Evolutionary conservation across 2,797 vertebrate genomes (phyloP).

Genomic region (Rhabdomys pumilio): DNA sequence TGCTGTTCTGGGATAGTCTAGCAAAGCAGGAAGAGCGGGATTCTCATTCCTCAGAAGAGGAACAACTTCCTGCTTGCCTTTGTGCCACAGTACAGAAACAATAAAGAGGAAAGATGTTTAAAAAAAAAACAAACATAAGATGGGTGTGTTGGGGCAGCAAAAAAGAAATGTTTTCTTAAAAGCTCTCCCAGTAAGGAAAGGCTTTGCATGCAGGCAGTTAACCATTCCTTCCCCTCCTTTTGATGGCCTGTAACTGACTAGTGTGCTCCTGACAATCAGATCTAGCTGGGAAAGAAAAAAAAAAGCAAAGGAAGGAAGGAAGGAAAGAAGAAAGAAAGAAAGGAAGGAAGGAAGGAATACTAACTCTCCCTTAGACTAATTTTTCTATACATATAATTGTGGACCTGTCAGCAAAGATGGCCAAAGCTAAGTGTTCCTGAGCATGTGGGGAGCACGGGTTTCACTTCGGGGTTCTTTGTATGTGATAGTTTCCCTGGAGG

Average conservation of each 20-base stretch:
- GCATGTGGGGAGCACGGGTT: neutral
- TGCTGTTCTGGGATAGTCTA: constrained; percentile 26
- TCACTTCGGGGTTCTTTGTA: neutral
- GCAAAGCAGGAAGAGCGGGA: neutral
- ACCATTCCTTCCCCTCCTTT: neutral
- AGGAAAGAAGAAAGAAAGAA: too few relatives aligned
- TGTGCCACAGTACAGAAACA: neutral
- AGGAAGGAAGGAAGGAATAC: too few relatives aligned
- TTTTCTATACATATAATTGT: neutral
- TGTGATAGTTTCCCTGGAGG: neutral
- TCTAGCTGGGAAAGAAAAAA: neutral
- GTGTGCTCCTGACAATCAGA: neutral
- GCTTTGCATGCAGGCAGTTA: neutral
- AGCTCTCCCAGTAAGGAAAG: neutral
- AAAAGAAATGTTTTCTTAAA: constrained; percentile 14
- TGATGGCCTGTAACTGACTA: neutral
- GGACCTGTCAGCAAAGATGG: neutral
- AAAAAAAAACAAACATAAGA: neutral
- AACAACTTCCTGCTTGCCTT: neutral
- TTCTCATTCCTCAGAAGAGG: neutral
- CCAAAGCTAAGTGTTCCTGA: neutral
- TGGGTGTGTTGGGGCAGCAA: too few relatives aligned
- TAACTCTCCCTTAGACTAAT: neutral
- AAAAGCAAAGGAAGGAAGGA: neutral
- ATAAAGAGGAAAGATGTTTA: neutral